phyloP scores from a whole-genome alignment of 2,888 invertebrate species.

The Drosophila anomelani region DNA sequence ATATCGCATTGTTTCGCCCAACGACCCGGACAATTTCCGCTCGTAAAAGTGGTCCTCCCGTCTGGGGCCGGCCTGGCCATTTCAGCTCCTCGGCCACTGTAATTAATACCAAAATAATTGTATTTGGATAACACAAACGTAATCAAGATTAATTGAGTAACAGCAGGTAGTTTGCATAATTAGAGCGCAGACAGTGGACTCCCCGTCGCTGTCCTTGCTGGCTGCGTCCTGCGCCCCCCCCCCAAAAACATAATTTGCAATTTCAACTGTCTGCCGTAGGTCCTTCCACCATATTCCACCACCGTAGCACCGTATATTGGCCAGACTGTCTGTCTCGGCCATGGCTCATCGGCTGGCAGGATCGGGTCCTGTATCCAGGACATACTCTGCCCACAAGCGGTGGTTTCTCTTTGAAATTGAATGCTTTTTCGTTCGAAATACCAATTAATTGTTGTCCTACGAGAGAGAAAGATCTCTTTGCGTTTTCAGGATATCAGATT shows the following conservation, averaged over 20 bases:
- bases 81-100: slow-evolving; percentile 57
- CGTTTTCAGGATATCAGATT: neutral
- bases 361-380: slow-evolving; percentile 10
- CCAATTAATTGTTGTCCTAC: slow-evolving; percentile 1
- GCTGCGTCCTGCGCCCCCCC: slow-evolving; percentile 18
- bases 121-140: slow-evolving; percentile 81
- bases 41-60: slow-evolving; percentile 57
- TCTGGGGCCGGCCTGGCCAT: slow-evolving; percentile 8
- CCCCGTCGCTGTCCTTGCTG: slow-evolving; percentile 4
- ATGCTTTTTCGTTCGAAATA: slow-evolving; percentile 3
- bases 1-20: slow-evolving; percentile 17
- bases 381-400: neutral
- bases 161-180: slow-evolving; percentile 81
- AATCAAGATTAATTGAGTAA: slow-evolving; percentile 81
- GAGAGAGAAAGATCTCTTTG: too few relatives aligned
- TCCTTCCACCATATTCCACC: slow-evolving; percentile 7
- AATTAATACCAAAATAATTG: slow-evolving; percentile 81
- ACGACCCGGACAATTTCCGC: slow-evolving; percentile 64
- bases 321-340: slow-evolving; percentile 4
- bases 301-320: too few relatives aligned
- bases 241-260: slow-evolving; percentile 72
- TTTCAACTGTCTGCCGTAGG: slow-evolving; percentile 53
- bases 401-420: slow-evolving; percentile 9
- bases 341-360: slow-evolving; percentile 22
- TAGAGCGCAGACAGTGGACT: slow-evolving; percentile 56